Evolutionary conservation across 1,140 invertebrate species (phyloP), one percentile per base, ranked within the genome.

Genomic region (Temnothorax longispinosus): DNA sequence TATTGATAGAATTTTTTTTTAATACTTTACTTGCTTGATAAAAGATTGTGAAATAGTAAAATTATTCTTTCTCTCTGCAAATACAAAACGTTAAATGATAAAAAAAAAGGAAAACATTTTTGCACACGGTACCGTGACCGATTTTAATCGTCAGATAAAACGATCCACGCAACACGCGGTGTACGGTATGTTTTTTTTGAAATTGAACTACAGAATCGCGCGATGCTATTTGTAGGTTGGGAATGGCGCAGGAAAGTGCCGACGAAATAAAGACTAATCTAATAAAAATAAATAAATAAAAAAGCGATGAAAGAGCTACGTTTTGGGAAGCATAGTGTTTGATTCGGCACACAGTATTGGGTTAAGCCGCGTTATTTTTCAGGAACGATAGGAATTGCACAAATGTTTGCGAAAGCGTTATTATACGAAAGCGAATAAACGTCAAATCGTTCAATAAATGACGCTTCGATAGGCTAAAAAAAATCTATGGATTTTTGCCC

Each of bases 181-280:
- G 38, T 13, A 54, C n/a, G 47, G 21, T 35, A 44, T 75, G 35
- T 77, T 54, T 71, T 54, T 71, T 69, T 71, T 21, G 21, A 56
- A 81, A 69, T 71, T 18, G 11, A 21, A 41, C 35, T 69, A 35
- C 35, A 47, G 21, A 65, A 65, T n/a, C 18, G 27, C n/a, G 47
- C 2, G 47, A 54, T 75, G 7, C 21, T 13, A 41, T 41, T 41
- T 54, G 35, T 41, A 60, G n/a, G 38, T 41, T 13, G n/a, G 47
- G 4, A 69, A 78, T 13, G 11, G 27, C 7, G 27, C 6, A 47
- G 75, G 0, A 15, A 81, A 81, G 52, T 81, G 4, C 35, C 3
- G 13, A 6, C 3, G 10, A 56, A 81, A 81, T 69, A 21, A 69
- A 81, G 64, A 69, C 15, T 54, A 54, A 81, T 69, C 21, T 69